Percentiles rank a stretch among this genome's conserved stretches.
Evolutionary conservation across 2,888 invertebrate genomes (phyloP).

Genomic region (Heliconius erato): DNA sequence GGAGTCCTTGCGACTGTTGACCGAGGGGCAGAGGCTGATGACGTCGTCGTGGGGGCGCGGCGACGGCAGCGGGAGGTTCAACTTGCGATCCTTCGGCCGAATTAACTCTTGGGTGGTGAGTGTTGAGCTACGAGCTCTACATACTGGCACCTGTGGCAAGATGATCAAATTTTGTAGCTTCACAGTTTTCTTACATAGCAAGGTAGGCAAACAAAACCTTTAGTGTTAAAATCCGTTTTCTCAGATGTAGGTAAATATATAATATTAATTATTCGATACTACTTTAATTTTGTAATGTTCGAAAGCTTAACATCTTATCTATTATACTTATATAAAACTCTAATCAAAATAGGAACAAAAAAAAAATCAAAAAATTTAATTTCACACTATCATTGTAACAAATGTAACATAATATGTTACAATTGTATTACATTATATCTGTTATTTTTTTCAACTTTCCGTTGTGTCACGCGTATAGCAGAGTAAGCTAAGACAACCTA

Average conservation of each 20-base stretch:
- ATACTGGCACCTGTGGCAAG: constrained; percentile 56
- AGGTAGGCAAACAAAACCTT: too few species aligned
- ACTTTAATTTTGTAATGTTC: background rate
- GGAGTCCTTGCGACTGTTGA: constrained; percentile 94
- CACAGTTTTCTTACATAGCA: too few species aligned
- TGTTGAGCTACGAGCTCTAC: constrained; percentile 81
- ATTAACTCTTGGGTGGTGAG: constrained; percentile 76
- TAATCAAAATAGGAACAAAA: background rate
- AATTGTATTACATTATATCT: too few species aligned
- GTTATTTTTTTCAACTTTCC: background rate
- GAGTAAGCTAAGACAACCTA: background rate
- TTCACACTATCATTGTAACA: background rate
- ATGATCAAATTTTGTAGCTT: background rate
- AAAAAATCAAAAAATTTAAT: background rate
- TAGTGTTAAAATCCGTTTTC: too few species aligned
- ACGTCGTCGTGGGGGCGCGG: constrained; percentile 85
- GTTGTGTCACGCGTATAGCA: background rate
- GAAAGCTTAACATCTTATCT: background rate
- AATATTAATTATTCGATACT: background rate
- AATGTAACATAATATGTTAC: background rate
- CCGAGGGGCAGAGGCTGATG: constrained; percentile 90
- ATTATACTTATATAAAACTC: background rate
- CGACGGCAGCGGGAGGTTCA: constrained; percentile 78
- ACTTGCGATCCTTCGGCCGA: constrained; percentile 73
- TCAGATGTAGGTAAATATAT: background rate